A percentile compares a stretch with the other conserved stretches of the same genome.
Evolutionary conservation across 2,888 invertebrate species (phyloP).

Genomic region (Pammene fasciana): DNA sequence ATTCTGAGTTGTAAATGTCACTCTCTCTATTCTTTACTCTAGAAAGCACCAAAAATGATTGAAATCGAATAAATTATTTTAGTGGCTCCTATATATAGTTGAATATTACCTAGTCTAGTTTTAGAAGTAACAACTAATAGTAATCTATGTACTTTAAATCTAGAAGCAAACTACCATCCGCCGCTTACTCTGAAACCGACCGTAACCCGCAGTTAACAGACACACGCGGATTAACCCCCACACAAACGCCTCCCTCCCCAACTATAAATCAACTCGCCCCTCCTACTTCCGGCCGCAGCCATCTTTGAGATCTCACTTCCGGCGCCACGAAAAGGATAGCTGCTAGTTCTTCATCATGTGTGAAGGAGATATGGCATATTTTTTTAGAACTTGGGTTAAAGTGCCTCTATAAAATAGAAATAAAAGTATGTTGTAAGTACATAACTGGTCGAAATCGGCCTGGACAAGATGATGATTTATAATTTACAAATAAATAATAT

Average conservation of each 20-base stretch:
- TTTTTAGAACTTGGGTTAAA: not conserved
- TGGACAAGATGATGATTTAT: too few relatives aligned
- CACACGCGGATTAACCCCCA: conserved; percentile 36
- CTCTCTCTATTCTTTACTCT: too few relatives aligned
- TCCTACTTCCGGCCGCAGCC: conserved; percentile 79
- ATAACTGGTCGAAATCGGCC: too few relatives aligned
- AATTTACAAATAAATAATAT: too few relatives aligned
- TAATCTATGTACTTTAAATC: not conserved
- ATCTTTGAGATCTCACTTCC: conserved; percentile 81
- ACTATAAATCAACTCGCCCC: conserved; percentile 80
- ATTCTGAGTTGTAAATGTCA: too few relatives aligned
- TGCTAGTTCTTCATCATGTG: conserved; percentile 51
- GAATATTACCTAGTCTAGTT: too few relatives aligned
- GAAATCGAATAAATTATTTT: too few relatives aligned
- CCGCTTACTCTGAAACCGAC: conserved; percentile 14
- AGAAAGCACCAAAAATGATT: too few relatives aligned
- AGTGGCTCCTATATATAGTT: too few relatives aligned
- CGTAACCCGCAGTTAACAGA: conserved; percentile 34
- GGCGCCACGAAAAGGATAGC: conserved; percentile 58
- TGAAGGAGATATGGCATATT: not conserved
- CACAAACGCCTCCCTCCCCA: conserved; percentile 51
- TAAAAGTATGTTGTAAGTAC: too few relatives aligned
- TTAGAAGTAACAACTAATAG: not conserved
- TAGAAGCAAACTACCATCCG: not conserved
- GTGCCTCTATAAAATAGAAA: too few relatives aligned